A percentile compares a stretch with the other conserved stretches of the same genome.
Evolutionary conservation across 2,113 vertebrate species (phyloP).

Genomic region (Cottus gobio): DNA sequence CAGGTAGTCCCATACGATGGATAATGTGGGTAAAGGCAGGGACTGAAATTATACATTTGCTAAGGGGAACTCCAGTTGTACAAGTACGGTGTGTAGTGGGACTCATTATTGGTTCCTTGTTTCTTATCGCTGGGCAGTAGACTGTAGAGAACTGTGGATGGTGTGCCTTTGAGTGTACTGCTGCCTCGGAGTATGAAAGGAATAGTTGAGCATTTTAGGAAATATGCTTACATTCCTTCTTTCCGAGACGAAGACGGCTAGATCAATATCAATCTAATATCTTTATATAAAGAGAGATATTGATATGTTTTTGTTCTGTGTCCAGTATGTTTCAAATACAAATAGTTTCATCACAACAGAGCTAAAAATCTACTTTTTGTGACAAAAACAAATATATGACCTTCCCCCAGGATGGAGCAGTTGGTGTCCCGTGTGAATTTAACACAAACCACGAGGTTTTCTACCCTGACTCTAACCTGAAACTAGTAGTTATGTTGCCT

Average conservation of each 20-base stretch:
- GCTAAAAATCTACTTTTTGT: no score
- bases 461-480: no score
- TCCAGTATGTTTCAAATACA: no score
- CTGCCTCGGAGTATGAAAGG: neutral
- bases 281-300: no score
- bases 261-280: neutral
- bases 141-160: neutral
- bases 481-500: no score
- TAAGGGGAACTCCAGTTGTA: conserved; percentile 20
- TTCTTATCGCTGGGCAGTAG: neutral
- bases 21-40: conserved; percentile 46
- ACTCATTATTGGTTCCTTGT: neutral
- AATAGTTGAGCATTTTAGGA: neutral
- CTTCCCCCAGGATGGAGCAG: no score
- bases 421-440: no score
- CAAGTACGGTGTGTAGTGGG: neutral
- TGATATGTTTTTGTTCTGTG: no score
- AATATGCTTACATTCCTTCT: neutral
- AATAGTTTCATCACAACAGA: no score
- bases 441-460: no score
- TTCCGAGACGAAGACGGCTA: neutral
- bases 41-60: conserved; percentile 63
- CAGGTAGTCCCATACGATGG: conserved; percentile 13
- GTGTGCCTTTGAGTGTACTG: neutral
- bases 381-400: no score